These are phyloP conservation scores for Aromia moschata DNA, from an alignment of 2,888 invertebrate species.

Conservation along the genomic window DNA sequence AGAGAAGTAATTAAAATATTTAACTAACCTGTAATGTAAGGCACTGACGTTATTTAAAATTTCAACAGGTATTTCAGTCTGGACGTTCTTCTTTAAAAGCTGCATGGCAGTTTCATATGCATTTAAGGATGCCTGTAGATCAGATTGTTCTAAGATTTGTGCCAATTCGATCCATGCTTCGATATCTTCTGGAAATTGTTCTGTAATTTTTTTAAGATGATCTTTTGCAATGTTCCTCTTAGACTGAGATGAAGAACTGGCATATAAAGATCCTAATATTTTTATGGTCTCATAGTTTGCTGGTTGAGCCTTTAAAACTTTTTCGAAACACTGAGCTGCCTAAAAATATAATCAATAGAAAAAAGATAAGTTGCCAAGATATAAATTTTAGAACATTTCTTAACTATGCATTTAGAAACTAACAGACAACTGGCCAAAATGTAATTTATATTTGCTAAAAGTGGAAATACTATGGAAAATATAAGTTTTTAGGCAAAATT, in stretches of 20 bases:
- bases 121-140: conserved; percentile 86
- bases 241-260: conserved; percentile 86
- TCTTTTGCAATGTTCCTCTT: conserved; percentile 93
- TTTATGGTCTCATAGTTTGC: conserved; percentile 99
- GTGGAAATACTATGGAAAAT: too few species aligned
- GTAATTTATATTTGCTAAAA: too few species aligned
- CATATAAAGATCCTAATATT: conserved; percentile 96
- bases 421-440: too few species aligned
- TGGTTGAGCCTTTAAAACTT: conserved; percentile 95
- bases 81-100: conserved; percentile 91
- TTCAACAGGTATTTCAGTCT: conserved; percentile 96
- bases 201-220: conserved; percentile 93
- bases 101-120: conserved; percentile 95
- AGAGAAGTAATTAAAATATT: too few species aligned
- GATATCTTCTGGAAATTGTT: conserved; percentile 97
- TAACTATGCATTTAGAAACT: too few species aligned
- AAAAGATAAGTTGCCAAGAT: too few species aligned
- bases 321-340: conserved; percentile 99
- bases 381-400: too few species aligned
- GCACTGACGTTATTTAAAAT: conserved; percentile 98
- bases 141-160: conserved; percentile 96
- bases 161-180: conserved; percentile 99
- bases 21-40: conserved; percentile 77
- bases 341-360: conserved; percentile 60
- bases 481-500: too few species aligned